Evolutionary conservation across 2,113 vertebrate genomes (phyloP).

Genomic region (Protobothrops mucrosquamatus): DNA sequence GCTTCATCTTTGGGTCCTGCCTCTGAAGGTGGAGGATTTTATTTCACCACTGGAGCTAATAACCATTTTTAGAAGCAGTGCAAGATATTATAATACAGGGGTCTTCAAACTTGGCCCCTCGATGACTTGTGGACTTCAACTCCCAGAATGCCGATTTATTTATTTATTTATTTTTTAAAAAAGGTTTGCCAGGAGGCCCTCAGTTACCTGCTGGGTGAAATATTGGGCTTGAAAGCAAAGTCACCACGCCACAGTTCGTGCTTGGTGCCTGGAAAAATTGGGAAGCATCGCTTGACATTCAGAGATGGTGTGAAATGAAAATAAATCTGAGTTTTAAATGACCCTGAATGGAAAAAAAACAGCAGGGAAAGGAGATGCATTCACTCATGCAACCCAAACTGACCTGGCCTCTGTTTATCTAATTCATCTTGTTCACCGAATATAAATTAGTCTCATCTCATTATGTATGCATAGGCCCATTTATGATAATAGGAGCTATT

Average conservation of each 20-base stretch:
- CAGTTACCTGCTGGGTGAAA: neutral
- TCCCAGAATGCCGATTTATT: neutral
- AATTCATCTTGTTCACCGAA: neutral
- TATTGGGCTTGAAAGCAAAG: neutral
- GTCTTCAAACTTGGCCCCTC: no score
- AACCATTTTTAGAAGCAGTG: neutral
- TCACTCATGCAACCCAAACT: neutral
- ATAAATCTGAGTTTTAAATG: neutral
- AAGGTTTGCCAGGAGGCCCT: neutral
- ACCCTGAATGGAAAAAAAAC: neutral
- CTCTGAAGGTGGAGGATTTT: neutral
- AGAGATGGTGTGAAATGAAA: neutral
- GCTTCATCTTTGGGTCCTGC: neutral
- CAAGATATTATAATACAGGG: neutral
- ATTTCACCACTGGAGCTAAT: neutral
- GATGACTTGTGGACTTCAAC: no score
- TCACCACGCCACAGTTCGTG: neutral
- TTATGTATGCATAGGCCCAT: neutral
- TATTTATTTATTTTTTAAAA: neutral
- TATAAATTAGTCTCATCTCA: neutral
- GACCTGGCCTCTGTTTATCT: conserved; percentile 9
- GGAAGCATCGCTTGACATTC: conserved; percentile 19
- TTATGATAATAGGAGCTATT: neutral
- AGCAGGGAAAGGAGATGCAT: neutral
- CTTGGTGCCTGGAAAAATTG: neutral